Base-by-base conservation (phyloP, 2,888 invertebrate genomes). In the Nemotelus pantherinus region DNA sequence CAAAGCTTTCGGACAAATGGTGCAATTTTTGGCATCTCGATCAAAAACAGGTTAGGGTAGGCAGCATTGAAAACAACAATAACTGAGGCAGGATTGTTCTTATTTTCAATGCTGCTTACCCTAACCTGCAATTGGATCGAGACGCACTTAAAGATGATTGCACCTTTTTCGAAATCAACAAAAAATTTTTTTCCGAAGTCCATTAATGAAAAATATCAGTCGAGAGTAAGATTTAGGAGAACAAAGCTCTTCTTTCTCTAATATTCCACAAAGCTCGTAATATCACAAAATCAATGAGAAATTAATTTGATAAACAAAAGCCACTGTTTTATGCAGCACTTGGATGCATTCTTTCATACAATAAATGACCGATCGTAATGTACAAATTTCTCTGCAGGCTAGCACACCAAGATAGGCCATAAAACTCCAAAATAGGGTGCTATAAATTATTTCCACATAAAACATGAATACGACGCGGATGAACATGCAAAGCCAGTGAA, bases 381-480 rank as follows among this genome's bases (percentile, higher is more conserved):
- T 7, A 50, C 41, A 70, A 70, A 47, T 70, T 47, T 53, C 70
- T 10, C 41, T 43, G 2, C 39, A 3, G 7, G 60, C 47, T 47
- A 10, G 10, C 25, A 39, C 45, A 70, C 70, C 6, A 70, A 70
- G 55, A 70, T 70, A 70, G 70, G 70, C 70, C 63, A 74, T 74
- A 74, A 63, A 60, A 74, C 44, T 39, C 74, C 74, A 47, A 74
- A 74, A 74, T 74, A 48, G 74, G 70, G 25, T 48, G 44, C 39
- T 50, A 41, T 74, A 74, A 74, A 74, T 74, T 74, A 74, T 74
- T 74, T 63, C 41, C 60, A 10, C 74, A 74, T 74, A 74, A 74
- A 74, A 55, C 57, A 74, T 60, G 74, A 60, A 63, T 60, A 60
- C 72, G 72, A 72, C 47, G 45, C 39, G 43, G 55, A 53, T 55